These are phyloP conservation scores for Desoria tigrina DNA, from an alignment of 2,888 invertebrate species.

Conservation along the genomic window DNA sequence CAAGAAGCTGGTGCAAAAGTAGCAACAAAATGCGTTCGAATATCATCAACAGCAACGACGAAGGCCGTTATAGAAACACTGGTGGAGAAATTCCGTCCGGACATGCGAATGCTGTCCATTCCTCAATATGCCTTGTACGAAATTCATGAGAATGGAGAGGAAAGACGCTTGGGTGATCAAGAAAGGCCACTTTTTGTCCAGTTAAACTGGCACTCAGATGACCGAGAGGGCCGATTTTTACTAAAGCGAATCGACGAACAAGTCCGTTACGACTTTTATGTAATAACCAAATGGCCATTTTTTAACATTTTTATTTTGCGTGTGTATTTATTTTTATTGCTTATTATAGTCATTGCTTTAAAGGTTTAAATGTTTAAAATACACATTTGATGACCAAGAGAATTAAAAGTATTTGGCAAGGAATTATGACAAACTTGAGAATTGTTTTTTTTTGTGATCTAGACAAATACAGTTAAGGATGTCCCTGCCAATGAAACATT, in stretches of 20 bases:
- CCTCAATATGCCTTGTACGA: conserved; percentile 71
- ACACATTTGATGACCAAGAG: no score
- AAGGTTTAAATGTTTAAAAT: no score
- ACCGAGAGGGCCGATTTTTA: conserved; percentile 94
- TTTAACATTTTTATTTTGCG: no score
- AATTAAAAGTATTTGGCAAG: no score
- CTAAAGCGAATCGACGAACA: conserved; percentile 85
- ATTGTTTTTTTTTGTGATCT: neutral
- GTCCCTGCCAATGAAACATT: conserved; percentile 64
- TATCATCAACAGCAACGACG: conserved; percentile 94
- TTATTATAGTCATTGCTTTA: no score
- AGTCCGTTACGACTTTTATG: conserved; percentile 59
- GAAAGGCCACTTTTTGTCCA: conserved; percentile 96
- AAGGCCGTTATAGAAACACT: conserved; percentile 94
- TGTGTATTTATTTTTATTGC: no score
- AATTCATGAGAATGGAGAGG: conserved; percentile 76
- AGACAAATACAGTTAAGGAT: conserved; percentile 49
- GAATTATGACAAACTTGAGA: neutral
- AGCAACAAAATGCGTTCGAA: conserved; percentile 97
- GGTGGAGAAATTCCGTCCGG: conserved; percentile 98
- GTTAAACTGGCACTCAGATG: conserved; percentile 98
- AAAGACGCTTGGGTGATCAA: conserved; percentile 82
- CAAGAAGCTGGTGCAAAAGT: conserved; percentile 99
- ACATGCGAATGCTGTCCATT: conserved; percentile 88
- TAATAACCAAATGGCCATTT: conserved; percentile 22